Evolutionary conservation across 2,888 invertebrate genomes (phyloP), one percentile per base, ranked within the genome.

Genomic region (Pyralis farinalis): DNA sequence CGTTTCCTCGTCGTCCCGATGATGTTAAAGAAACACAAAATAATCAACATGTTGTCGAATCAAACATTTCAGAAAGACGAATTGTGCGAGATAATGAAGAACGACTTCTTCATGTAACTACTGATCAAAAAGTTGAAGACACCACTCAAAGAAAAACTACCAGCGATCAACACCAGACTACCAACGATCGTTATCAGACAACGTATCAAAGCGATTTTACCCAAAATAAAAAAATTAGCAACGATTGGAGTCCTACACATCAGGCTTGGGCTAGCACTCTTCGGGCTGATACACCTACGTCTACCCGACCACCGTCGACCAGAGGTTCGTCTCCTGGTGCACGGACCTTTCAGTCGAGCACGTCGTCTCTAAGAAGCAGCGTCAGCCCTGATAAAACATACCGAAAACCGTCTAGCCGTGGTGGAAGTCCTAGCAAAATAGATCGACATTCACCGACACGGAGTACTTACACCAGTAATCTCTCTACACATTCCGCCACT

Each of bases 231-330:
- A 39, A 33, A 53, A 90, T 93, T 12, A 92, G 91, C 50, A 90
- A 91, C 28, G 93, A 94, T 40, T 87, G 91, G 56, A 94, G 94
- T 63, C 92, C 94, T 0, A 91, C 94, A 1, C 95, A 95, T 62
- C 93, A 94, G 52, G 94, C 94, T 0, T 95, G 95, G 87, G 95
- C 94, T 0, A 91, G 93, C 42, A 93, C 94, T 3, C 77, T 95
- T 34, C 90, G 95, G 21, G 90, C 93, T 44, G 91, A 92, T 27
- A 93, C 92, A 37, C 92, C 93, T 1, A 84, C 91, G 32, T 75
- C 90, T 1, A 78, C 84, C n/a, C 75, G 81, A 2, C 73, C 81
- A 3, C 71, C 89, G 8, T 25, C 25, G 31, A 76, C 84, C 5
- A 90, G 91, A 47, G 90, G 90, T n/a, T 91, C 91, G 0, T 90